Evolutionary conservation across 2,113 vertebrate species (phyloP), one percentile per base, ranked within the genome.

Genomic region (Dascyllus trimaculatus): DNA sequence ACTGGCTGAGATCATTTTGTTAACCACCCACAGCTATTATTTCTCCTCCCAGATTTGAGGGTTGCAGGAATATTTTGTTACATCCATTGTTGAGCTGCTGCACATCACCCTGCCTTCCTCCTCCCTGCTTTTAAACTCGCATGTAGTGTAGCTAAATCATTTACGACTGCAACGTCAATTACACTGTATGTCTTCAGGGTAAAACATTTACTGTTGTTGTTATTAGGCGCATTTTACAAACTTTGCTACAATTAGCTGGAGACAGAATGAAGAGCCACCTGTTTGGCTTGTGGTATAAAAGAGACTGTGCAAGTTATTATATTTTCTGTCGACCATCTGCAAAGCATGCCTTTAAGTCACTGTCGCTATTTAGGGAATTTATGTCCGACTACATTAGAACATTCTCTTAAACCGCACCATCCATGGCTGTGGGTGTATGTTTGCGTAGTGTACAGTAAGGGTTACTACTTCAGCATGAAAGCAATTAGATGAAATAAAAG

Each of bases 401-500:
- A 52, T 11, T 25, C 29, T 67, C 25, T 15, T 15, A 43, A 64
- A 56, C 46, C 0, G 2, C 60, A 52, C 45, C 38, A 24, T 66
- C 66, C 61, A 13, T 1, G 1, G 21, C 48, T 54, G 43, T 43
- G 35, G 58, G 66, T 82, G 67, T 60, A 49, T 21, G 79, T 82
- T 66, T 65, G 72, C 56, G 40, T 24, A 56, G 62, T 40, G 24
- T 48, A 58, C 15, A 18, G 71, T 67, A 61, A 59, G 51, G 71
- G 71, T 73, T 71, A 43, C 59, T 59, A 60, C 82, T 82, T 48
- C 14, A 71, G 71, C 62, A 75, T 87, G 84, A 91, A 75, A 80
- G 84, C 64, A 87, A 78, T 85, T 85, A 64, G 65, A 29, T 70
- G 54, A 81, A 78, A 86, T 73, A 88, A 82, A 89, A 88, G 87